Base-by-base conservation (phyloP, 2,797 vertebrate species). In the Pseudopleuronectes americanus region DNA sequence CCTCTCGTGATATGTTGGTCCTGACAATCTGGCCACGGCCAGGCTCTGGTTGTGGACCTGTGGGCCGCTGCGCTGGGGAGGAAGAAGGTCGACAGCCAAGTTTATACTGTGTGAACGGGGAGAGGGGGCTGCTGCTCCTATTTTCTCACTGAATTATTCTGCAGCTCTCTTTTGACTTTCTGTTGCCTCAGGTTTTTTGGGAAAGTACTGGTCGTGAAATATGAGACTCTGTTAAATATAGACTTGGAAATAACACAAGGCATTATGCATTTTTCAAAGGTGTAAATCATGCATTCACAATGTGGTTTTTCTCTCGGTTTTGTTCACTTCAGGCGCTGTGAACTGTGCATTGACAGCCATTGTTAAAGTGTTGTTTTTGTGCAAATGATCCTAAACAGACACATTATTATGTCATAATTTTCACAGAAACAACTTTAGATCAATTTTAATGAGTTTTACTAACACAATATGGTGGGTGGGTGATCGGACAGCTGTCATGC, bases 21-120 rank as follows among this genome's bases (percentile, higher is more conserved):
- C 68, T 61, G 28, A 67, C 76, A 71, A 53, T 80, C 74, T 71
- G 82, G 84, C 74, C 71, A 3, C 0, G 28, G 64, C 63, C 81
- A 53, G 66, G 70, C 74, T 74, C 71, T 4, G 56, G 52, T 71
- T 19, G 53, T 75, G 73, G 68, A 75, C 72, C 59, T 74, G 49
- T 33, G 69, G 67, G 78, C 77, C 19, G 7, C 66, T 7, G 68
- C 62, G 76, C 69, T 12, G 16, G 21, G 45, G 19, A 69, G 76
- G 51, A 63, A 68, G 31, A 60, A 54, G 62, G 65, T 63, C 13
- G 52, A 45, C 53, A 43, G 80, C 74, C 69, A 54, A 47, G 68
- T 64, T 61, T 17, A 38, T 19, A 59, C 62, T 45, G 33, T 41
- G 57, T 53, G 71, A 52, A 31, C 1, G 14, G 45, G 3, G 57